These are phyloP conservation scores for Aphaenogaster ashmeadi DNA, from an alignment of 1,140 invertebrate species.

Conservation along the genomic window DNA sequence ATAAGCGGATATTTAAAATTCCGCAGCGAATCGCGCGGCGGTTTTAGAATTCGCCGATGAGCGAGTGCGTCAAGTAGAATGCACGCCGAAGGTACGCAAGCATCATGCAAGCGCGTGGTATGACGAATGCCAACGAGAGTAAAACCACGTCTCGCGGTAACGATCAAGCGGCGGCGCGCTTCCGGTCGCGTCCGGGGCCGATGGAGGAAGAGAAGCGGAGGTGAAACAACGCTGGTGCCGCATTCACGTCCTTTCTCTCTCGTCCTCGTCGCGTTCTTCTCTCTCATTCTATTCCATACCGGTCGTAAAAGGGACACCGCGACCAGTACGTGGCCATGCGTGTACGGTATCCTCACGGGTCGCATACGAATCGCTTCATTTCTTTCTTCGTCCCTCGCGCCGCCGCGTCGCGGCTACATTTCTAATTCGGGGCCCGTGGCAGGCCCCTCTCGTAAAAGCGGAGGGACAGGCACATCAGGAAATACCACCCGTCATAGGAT, in stretches of 20 bases:
- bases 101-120: not conserved
- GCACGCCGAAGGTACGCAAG: not conserved
- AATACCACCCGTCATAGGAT: slow-evolving; percentile 63
- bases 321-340: slow-evolving; percentile 41
- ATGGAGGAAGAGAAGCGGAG: slow-evolving; percentile 18
- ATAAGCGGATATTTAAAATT: slow-evolving; percentile 64
- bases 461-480: slow-evolving; percentile 6
- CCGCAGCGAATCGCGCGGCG: not conserved
- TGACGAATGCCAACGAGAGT: slow-evolving; percentile 46
- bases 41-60: slow-evolving; percentile 51
- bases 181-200: slow-evolving; percentile 55
- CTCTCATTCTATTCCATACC: not conserved
- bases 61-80: slow-evolving; percentile 29
- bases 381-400: slow-evolving; percentile 28
- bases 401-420: slow-evolving; percentile 56
- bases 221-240: slow-evolving; percentile 47
- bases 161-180: slow-evolving; percentile 61
- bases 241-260: slow-evolving; percentile 47
- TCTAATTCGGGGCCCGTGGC: slow-evolving; percentile 74
- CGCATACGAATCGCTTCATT: slow-evolving; percentile 84
- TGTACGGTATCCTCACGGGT: slow-evolving; percentile 62
- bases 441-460: slow-evolving; percentile 56
- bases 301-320: slow-evolving; percentile 73
- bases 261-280: not conserved
- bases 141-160: slow-evolving; percentile 61